phyloP scores from a whole-genome alignment of 1,140 invertebrate genomes.

The silkworm (Bombyx mori) region ASM3026992v2 NC_085118.1:16494501-16495000 shows the following conservation, averaged over 20 bases:
- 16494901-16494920: too few species aligned
- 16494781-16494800: too few species aligned
- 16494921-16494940: too few species aligned
- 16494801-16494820: too few species aligned
- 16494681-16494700: slow-evolving; percentile 51
- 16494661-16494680: not conserved
- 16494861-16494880: too few species aligned
- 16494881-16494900: too few species aligned
- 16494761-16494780: slow-evolving; percentile 14
- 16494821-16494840: too few species aligned
- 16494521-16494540: slow-evolving; percentile 53
- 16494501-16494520: slow-evolving; percentile 40
- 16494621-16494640: not conserved
- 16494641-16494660: not conserved
- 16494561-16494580: slow-evolving; percentile 3
- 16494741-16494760: slow-evolving; percentile 44
- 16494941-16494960: too few species aligned
- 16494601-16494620: slow-evolving; percentile 3
- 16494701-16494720: slow-evolving; percentile 60
- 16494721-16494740: slow-evolving; percentile 61
- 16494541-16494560: slow-evolving; percentile 4
- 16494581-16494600: slow-evolving; percentile 5
- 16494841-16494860: too few species aligned
- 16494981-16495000: too few species aligned
- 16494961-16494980: too few species aligned